Base-by-base conservation (phyloP, 2,113 vertebrate species). In the Hylia prasina region DNA sequence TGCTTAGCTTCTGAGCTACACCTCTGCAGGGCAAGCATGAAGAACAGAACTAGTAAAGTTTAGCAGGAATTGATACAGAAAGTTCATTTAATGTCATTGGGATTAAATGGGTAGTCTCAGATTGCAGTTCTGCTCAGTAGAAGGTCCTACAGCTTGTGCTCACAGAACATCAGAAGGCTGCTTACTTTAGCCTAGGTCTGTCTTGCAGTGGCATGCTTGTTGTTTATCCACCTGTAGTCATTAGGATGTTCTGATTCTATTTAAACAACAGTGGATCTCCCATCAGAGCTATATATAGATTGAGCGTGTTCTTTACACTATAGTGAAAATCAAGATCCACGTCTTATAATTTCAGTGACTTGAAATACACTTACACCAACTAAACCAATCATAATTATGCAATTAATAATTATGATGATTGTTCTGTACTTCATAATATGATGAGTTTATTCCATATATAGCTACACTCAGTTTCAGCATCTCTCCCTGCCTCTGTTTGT, bases 11-110 rank as follows among this genome's bases (percentile, higher is more conserved):
- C 78, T 65, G 42, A 82, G n/a, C 37, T 66, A 22, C 3, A 47
- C 7, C 15, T 64, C 37, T 44, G 7, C 28, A 70, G 21, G 24
- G 8, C 10, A 80, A 79, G 16, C 11, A 44, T 31, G 45, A 89
- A 53, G 64, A 90, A 77, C 22, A 89, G 28, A 87, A 53, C 3
- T 66, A 20, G 8, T 18, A 57, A 81, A 73, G 6, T 8, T 61
- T 33, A 66, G 17, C 0, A 0, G 6, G 10, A 51, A 64, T 17
- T 1, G 0, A 56, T 35, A 6, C 7, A 69, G n/a, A n/a, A 82
- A 72, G 3, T 16, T 90, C 18, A 33, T 58, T 88, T 45, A 51
- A 54, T 24, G 7, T 14, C 9, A 5, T 31, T 80, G 13, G 8
- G 6, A 30, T 66, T 58, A 39, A 58, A 44, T 15, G 24, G 1